Base-by-base conservation (phyloP, 2,113 vertebrate genomes). In the Lutjanus erythropterus region DNA sequence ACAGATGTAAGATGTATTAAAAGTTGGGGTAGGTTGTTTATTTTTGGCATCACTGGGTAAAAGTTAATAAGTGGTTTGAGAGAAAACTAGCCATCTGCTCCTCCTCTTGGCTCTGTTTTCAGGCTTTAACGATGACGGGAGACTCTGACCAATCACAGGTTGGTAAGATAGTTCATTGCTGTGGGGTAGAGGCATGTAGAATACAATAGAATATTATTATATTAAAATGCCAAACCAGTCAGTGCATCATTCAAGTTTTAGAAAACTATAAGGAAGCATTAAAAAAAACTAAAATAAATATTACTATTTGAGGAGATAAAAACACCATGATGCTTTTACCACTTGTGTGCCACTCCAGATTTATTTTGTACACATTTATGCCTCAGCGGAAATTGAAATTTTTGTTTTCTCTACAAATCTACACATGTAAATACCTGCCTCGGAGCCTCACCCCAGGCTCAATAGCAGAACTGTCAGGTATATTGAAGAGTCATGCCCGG, bases 391-490 rank as follows among this genome's bases (percentile, higher is more conserved):
- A 33, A 23, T 19, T 59, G 9, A 6, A 61, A 2, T 8, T 35
- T 35, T 29, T 6, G 11, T 27, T 58, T 56, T 39, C 62, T 27
- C 3, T 3, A 16, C 31, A 83, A 49, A 69, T 52, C 39, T 53
- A 19, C 31, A 47, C 23, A 66, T 71, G 66, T 87, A 68, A 78
- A 81, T 47, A 55, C 10, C 65, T 67, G 60, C 79, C 83, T 70
- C 14, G 23, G 9, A 76, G 71, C 50, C 0, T 23, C 15, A 76
- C 61, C 50, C 14, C 62, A 16, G 75, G 83, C 79, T 61, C 1
- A 0, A 59, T 52, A 53, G 50, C 47, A 73, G 19, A 77, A 49
- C 37, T 70, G 52, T 81, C 53, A 70, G 5, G 66, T 29, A 23
- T 2, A 46, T 73, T 47, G 12, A 11, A 66, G 52, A 44, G 31